Evolutionary conservation across 2,888 invertebrate species (phyloP), one percentile per base, ranked within the genome.

Genomic region (Zaprionus obscuricornis): DNA sequence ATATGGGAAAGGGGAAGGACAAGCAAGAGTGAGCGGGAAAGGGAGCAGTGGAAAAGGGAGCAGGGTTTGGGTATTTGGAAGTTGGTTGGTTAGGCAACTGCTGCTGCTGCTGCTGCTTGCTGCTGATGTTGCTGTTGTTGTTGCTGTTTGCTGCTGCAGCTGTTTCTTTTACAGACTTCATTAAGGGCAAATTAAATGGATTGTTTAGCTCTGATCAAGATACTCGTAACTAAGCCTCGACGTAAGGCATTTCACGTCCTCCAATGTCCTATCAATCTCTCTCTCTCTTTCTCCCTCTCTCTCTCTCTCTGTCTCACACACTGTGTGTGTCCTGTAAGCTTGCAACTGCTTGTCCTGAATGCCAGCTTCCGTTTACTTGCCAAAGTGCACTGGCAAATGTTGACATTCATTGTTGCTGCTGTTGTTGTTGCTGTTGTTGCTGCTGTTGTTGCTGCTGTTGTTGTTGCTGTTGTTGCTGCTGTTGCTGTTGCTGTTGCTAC

Each of bases 341-440:
- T 22, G 8, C 43, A 50, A 22, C 51, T 54, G 54, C 34, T 36
- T 16, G 34, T 20, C 17, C 26, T 14, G 17, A 2, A 7, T 26
- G 16, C 24, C 10, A 8, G n/a, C n/a, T 36, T 59, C 58, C 70
- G 65, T 64, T 64, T 50, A 56, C 51, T 58, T 55, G 37, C 47
- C 83, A 78, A 78, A 82, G 76, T 82, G 82, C 83, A 78, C 66
- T 75, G 62, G 79, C 67, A 82, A 77, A 82, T 77, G 76, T 77
- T 83, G 77, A 77, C 83, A 77, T 72, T 75, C 56, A 67, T 67
- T 63, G 57, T 66, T 57, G 37, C 18, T 36, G 37, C 50, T 20
- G 8, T 34, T 33, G 5, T 7, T 22, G n/a, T 37, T 37, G 29
- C 8, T 16, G 55, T 29, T 11, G 13, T 37, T 37, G 4, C 14